phyloP scores from a whole-genome alignment of 2,113 vertebrate genomes.

The Istiophorus platypterus region DNA sequence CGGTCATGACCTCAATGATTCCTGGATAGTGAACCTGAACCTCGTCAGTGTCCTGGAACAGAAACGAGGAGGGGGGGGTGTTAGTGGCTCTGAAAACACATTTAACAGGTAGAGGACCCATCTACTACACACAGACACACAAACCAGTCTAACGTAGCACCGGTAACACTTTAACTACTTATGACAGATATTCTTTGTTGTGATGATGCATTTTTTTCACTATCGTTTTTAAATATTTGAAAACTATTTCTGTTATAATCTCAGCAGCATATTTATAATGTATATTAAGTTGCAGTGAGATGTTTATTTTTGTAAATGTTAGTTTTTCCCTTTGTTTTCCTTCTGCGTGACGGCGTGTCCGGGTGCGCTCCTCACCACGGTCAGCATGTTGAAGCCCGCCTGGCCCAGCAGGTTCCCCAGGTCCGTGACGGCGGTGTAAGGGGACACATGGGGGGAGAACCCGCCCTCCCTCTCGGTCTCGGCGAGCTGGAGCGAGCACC shows the following conservation, averaged over 20 bases:
- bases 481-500: constrained; percentile 95
- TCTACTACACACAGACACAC: too few relatives aligned
- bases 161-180: too few relatives aligned
- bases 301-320: too few relatives aligned
- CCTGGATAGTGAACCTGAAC: constrained; percentile 94
- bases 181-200: too few relatives aligned
- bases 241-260: too few relatives aligned
- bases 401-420: constrained; percentile 91
- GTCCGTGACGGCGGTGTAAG: constrained; percentile 92
- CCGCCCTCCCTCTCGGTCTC: constrained; percentile 95
- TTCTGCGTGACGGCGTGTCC: neutral
- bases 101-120: too few relatives aligned
- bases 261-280: too few relatives aligned
- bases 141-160: too few relatives aligned
- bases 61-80: neutral
- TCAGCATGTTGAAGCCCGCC: constrained; percentile 94
- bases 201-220: too few relatives aligned
- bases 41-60: constrained; percentile 92
- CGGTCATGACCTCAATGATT: constrained; percentile 92
- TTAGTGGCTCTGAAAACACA: neutral
- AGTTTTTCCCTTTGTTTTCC: too few relatives aligned
- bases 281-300: too few relatives aligned
- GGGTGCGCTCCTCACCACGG: constrained; percentile 82
- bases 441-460: constrained; percentile 92
- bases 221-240: too few relatives aligned